phyloP scores from a whole-genome alignment of 2,888 invertebrate genomes.

The Cryptus armator region DNA sequence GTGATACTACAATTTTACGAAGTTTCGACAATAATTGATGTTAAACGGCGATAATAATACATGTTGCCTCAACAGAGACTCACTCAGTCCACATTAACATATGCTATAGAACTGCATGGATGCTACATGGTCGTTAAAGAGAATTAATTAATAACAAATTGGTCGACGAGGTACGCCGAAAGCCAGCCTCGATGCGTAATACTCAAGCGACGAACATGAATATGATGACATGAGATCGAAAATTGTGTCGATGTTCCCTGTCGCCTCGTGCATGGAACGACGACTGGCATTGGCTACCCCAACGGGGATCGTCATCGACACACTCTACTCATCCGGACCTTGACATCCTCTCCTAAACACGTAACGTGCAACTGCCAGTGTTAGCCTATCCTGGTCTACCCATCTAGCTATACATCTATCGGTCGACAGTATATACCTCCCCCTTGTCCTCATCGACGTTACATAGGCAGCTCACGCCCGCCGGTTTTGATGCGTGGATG shows the following conservation, averaged over 20 bases:
- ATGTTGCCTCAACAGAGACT: not conserved
- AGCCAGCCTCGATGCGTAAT: not conserved
- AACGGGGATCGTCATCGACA: not conserved
- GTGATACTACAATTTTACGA: not conserved
- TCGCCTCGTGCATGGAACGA: not conserved
- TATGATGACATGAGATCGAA: conserved; percentile 4
- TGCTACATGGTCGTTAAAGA: not conserved
- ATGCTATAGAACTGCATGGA: not conserved
- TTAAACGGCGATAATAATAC: conserved; percentile 1
- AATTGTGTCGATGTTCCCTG: conserved; percentile 1
- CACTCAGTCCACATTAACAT: not conserved
- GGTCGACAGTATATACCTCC: conserved; percentile 13
- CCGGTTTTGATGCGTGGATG: conserved; percentile 36
- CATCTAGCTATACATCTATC: conserved; percentile 17
- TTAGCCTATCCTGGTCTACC: not conserved
- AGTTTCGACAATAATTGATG: not conserved
- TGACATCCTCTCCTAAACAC: conserved; percentile 36
- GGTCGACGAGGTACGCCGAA: not conserved
- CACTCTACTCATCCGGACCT: not conserved
- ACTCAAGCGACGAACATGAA: not conserved
- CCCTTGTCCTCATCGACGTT: conserved; percentile 36
- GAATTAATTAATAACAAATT: conserved; percentile 21
- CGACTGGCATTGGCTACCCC: not conserved
- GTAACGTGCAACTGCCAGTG: conserved; percentile 42
- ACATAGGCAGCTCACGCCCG: conserved; percentile 58